Percentiles rank a stretch among this genome's conserved stretches.
phyloP scores from a whole-genome alignment of 2,888 invertebrate species.

The Thumatha senex region DNA sequence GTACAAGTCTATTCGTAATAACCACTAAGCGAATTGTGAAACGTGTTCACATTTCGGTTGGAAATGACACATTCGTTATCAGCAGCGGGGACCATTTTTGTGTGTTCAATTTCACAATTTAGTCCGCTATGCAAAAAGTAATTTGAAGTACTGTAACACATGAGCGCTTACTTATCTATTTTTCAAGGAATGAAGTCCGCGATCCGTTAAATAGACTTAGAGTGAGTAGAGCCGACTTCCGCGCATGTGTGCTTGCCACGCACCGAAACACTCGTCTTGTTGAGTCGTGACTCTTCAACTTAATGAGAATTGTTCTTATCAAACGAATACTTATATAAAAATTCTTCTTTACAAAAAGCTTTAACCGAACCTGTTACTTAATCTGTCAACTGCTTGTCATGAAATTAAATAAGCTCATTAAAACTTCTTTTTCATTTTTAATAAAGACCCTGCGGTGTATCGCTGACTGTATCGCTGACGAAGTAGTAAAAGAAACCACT shows the following conservation, averaged over 20 bases:
- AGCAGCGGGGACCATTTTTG: constrained; percentile 66
- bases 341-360: not conserved
- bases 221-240: constrained; percentile 73
- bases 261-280: constrained; percentile 63
- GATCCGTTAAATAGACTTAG: constrained; percentile 77
- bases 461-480: no score
- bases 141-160: constrained; percentile 74
- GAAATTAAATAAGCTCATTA: no score
- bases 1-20: constrained; percentile 17
- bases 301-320: constrained; percentile 47
- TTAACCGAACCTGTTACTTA: no score
- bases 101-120: constrained; percentile 76
- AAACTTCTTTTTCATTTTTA: no score
- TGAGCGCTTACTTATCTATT: constrained; percentile 73
- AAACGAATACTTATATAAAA: constrained; percentile 32
- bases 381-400: no score
- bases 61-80: constrained; percentile 76
- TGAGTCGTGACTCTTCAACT: constrained; percentile 48
- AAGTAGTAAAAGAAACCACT: no score
- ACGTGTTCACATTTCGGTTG: constrained; percentile 64
- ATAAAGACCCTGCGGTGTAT: no score
- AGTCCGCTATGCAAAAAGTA: constrained; percentile 75
- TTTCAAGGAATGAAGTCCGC: constrained; percentile 70
- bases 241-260: constrained; percentile 69
- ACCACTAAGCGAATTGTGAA: constrained; percentile 57